phyloP scores from a whole-genome alignment of 1,140 invertebrate genomes.

The Drosophila watanabei region DNA sequence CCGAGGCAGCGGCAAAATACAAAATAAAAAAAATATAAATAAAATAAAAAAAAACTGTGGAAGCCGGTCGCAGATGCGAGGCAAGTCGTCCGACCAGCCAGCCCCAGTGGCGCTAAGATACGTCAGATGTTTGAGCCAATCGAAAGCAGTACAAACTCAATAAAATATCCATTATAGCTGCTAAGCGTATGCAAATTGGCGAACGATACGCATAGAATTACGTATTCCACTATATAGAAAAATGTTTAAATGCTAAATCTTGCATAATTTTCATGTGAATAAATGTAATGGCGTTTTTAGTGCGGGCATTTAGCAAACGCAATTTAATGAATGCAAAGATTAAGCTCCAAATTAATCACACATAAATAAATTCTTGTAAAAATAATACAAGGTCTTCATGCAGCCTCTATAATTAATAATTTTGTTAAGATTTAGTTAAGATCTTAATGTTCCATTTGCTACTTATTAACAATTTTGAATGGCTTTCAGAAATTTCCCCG shows the following conservation, averaged over 20 bases:
- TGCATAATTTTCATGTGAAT: conserved; percentile 40
- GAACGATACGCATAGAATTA: conserved; percentile 27
- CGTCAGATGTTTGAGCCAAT: conserved; percentile 43
- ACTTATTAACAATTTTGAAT: not conserved
- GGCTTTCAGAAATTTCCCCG: conserved; percentile 57
- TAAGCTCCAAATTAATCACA: not conserved
- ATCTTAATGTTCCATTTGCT: not conserved
- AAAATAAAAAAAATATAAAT: conserved; percentile 17
- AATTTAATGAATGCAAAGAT: conserved; percentile 28
- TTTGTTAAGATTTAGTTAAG: not conserved
- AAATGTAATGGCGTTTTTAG: conserved; percentile 30
- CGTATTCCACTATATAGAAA: conserved; percentile 2
- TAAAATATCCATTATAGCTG: conserved; percentile 58
- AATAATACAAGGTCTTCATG: not conserved
- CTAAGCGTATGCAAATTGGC: conserved; percentile 56
- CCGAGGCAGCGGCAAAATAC: conserved; percentile 38
- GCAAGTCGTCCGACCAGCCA: conserved; percentile 33
- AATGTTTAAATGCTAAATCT: conserved; percentile 13
- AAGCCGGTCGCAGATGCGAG: conserved; percentile 69
- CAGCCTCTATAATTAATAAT: not conserved
- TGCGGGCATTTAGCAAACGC: conserved; percentile 7
- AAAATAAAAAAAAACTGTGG: conserved; percentile 41
- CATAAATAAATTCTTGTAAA: not conserved
- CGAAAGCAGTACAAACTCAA: conserved; percentile 55
- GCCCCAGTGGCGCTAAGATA: conserved; percentile 58